Evolutionary conservation across 2,888 invertebrate species (phyloP).

Genomic region (Polydrusus pterygomalis): DNA sequence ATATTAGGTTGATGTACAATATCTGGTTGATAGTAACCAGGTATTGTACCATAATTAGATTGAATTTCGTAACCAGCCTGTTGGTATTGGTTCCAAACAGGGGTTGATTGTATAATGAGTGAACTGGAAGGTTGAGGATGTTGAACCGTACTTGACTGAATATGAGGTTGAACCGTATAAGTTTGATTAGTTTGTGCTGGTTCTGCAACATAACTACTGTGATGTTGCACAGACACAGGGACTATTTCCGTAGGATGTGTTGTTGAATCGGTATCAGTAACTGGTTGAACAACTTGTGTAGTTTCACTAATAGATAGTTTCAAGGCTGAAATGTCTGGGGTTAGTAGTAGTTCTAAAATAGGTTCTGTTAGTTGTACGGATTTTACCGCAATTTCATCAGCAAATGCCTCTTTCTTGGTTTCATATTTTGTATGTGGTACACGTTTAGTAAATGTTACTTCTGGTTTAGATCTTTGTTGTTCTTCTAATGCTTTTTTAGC

Average conservation of each 20-base stretch:
- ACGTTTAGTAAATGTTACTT: constrained; percentile 13
- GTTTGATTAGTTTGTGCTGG: constrained; percentile 5
- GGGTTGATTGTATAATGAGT: constrained; percentile 51
- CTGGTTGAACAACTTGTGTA: not conserved
- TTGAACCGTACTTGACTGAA: constrained; percentile 6
- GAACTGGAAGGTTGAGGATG: constrained; percentile 44
- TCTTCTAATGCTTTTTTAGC: constrained; percentile 27
- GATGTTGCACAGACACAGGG: not conserved
- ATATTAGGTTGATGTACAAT: constrained; percentile 64
- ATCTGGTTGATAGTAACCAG: constrained; percentile 54
- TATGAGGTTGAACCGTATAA: not conserved
- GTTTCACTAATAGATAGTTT: not conserved
- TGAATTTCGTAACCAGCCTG: constrained; percentile 59
- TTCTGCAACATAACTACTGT: constrained; percentile 20
- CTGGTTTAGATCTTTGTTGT: constrained; percentile 18
- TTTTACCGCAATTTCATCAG: not conserved
- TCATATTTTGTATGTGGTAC: constrained; percentile 1
- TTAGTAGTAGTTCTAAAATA: not conserved
- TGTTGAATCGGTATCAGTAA: not conserved
- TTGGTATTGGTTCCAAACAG: constrained; percentile 63
- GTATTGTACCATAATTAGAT: constrained; percentile 49
- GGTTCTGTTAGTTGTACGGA: not conserved
- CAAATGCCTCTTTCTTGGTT: not conserved
- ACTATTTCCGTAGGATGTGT: not conserved
- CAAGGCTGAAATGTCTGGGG: not conserved